Base-by-base conservation (phyloP, 2,797 vertebrate species). In the Arctocebus calabarensis region DNA sequence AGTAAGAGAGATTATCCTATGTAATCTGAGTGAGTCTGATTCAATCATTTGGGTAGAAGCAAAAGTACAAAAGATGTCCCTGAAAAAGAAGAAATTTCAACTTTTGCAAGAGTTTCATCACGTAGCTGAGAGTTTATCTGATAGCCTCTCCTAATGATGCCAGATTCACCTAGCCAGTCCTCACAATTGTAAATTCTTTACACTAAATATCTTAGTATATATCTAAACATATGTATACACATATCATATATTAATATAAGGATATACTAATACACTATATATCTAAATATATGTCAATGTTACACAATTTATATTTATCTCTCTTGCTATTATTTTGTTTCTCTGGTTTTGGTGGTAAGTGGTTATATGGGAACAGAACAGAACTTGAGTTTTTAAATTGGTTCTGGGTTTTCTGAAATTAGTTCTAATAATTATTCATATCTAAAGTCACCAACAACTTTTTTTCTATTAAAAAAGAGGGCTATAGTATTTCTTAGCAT, bases 401-500 rank as follows among this genome's bases (percentile, higher is more conserved):
- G 19, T 40, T 87, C 19, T 45, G 19, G 0, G 25, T 2, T 79
- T 37, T 40, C 17, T 8, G 10, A 13, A 70, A 71, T 71, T 70
- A 48, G 13, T 78, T 59, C 62, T 57, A 34, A 57, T 25, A 48
- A 61, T 71, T 92, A 34, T 27, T 48, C 52, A 75, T 1, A 25
- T 59, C 32, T 32, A 45, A 32, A 79, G 55, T 48, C 12, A 52
- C 5, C 34, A 34, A 40, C 37, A 55, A 48, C 37, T 71, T 10
- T 79, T 32, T 48, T 86, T 85, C 32, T 17, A 45, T 20, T 79
- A 12, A 86, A 32, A 87, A 92, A 79, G 40, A 45, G 11, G 40
- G 19, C 40, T 40, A 14, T 14, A 9, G 6, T 32, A 32, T 0
- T 45, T n/a, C 2, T 17, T 0, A 29, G 19, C 3, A 59, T 45